phyloP scores from a whole-genome alignment of 2,888 invertebrate genomes.

The Psococerastis gibbosa region DNA sequence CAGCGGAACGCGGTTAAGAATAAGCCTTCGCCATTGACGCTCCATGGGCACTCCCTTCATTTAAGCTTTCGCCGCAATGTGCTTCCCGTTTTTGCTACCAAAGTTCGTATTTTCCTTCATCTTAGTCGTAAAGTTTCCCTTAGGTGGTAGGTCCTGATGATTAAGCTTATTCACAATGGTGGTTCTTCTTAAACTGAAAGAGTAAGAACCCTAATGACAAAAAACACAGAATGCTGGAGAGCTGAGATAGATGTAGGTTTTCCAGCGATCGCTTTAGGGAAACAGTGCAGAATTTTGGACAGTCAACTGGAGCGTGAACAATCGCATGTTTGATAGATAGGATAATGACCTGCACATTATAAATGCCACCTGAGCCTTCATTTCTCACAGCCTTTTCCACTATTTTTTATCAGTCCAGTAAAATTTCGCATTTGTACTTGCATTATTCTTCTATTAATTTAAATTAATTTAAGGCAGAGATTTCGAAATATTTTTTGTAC shows the following conservation, averaged over 20 bases:
- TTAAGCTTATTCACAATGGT: background rate
- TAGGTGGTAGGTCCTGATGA: background rate
- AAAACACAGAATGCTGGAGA: slow-evolving; percentile 8
- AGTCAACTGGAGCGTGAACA: too few relatives aligned
- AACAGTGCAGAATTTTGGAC: too few relatives aligned
- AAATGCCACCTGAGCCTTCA: too few relatives aligned
- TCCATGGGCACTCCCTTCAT: background rate
- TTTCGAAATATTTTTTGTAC: too few relatives aligned
- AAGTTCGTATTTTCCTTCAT: slow-evolving; percentile 11
- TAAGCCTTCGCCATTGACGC: background rate
- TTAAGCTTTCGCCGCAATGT: background rate
- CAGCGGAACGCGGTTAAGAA: background rate
- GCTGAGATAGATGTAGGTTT: slow-evolving; percentile 3
- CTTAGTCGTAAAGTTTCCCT: background rate
- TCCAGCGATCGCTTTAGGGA: too few relatives aligned
- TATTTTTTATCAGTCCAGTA: too few relatives aligned
- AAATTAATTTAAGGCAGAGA: too few relatives aligned
- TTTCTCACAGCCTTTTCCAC: slow-evolving; percentile 1
- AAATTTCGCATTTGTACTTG: too few relatives aligned
- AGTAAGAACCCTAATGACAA: background rate
- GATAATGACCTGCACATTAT: too few relatives aligned
- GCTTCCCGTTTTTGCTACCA: slow-evolving; percentile 8
- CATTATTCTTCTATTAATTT: too few relatives aligned
- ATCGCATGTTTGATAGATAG: too few relatives aligned
- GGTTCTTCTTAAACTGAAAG: background rate